Evolutionary conservation across 2,797 vertebrate species (phyloP).

Genomic region (Enteromius paludinosus): DNA sequence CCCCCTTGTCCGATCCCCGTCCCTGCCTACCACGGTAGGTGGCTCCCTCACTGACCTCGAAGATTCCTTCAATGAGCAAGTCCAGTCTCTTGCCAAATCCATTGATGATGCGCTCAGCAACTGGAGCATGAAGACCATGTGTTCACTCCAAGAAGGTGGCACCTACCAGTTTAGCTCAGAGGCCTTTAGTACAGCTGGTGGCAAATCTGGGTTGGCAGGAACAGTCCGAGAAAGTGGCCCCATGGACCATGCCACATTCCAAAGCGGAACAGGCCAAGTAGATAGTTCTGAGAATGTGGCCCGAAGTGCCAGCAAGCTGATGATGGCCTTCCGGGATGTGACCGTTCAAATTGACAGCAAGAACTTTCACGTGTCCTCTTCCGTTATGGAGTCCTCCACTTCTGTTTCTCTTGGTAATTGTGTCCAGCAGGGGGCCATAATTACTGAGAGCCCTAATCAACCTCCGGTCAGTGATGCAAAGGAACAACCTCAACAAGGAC

Average conservation of each 20-base stretch:
- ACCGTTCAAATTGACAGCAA: constrained; percentile 96
- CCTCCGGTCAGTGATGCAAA: constrained; percentile 54
- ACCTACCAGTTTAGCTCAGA: constrained; percentile 90
- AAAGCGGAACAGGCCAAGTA: constrained; percentile 67
- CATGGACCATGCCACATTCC: constrained; percentile 60
- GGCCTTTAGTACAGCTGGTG: constrained; percentile 79
- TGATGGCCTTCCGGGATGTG: constrained; percentile 98
- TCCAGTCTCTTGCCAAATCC: constrained; percentile 96
- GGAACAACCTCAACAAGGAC: constrained; percentile 56
- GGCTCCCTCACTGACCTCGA: constrained; percentile 93
- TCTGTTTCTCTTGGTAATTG: constrained; percentile 91
- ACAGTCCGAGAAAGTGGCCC: constrained; percentile 63
- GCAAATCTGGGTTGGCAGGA: constrained; percentile 58
- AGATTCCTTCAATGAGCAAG: constrained; percentile 97
- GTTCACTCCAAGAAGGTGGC: constrained; percentile 91
- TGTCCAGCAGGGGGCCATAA: constrained; percentile 69
- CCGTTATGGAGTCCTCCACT: constrained; percentile 84
- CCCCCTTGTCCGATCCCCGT: constrained; percentile 90
- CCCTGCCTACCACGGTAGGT: constrained; percentile 88
- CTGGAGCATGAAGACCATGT: constrained; percentile 98
- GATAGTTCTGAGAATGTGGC: constrained; percentile 80
- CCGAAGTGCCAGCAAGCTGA: constrained; percentile 89
- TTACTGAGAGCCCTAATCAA: constrained; percentile 60
- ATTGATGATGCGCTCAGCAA: constrained; percentile 98
- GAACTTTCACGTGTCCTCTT: constrained; percentile 93